Evolutionary conservation across 2,113 vertebrate genomes (phyloP), one percentile per base, ranked within the genome.

Genomic region (Perognathus longimembris): DNA sequence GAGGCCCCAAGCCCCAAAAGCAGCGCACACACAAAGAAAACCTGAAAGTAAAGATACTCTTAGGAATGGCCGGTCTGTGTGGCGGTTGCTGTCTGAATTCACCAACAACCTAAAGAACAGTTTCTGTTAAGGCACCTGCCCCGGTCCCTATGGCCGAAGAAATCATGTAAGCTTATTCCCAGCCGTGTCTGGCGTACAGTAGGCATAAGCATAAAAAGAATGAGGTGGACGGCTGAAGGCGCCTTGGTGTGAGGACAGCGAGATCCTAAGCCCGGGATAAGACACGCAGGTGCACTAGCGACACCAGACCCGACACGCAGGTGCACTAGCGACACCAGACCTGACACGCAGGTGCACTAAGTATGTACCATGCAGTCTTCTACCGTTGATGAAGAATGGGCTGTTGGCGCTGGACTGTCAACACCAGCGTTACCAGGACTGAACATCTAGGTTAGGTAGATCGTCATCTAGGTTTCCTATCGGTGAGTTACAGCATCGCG

Each of bases 131-230:
- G 45, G 45, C 50, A 2, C 40, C 45, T 74, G 24, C 36, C 14
- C 30, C 57, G 24, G 32, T 32, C 54, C 77, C 38, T 89, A 1
- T 42, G 12, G 45, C 10, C 34, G 87, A 10, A 82, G 71, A 28
- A 34, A 32, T 57, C 38, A 77, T 70, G 28, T 86, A 36, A 42
- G 11, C 79, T 90, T 71, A 50, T 80, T 92, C 75, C 81, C 79
- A 94, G 22, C 67, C 85, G 42, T 74, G 24, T 45, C 15, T 77
- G 7, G 4, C 57, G 87, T 54, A 63, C n/a, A 84, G 2, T 83
- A 87, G 32, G 63, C 12, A 12, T 45, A 77, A 74, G 63, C 45
- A 59, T 28, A 9, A 50, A 81, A 89, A 83, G 32, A 87, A 32
- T 32, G 9, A 66, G 54, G 34, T 36, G 40, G 74, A 70, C 22